Conservation (phyloP, 2,888 invertebrate genomes). For the Cryptocephalus moraei region DNA sequence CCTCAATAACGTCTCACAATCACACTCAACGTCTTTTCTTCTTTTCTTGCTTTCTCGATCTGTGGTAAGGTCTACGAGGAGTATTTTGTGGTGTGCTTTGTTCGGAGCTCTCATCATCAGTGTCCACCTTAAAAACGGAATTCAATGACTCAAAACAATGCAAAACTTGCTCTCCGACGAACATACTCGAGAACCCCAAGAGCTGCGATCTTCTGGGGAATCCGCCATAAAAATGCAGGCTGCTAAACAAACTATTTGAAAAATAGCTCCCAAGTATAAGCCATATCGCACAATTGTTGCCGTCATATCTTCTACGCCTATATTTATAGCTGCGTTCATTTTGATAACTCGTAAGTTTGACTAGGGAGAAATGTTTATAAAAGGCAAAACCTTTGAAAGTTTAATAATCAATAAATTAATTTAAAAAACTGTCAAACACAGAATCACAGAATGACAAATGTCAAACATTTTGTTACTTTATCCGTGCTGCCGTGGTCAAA, state of each 20-base stretch:
- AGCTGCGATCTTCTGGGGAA: slow-evolving; percentile 40
- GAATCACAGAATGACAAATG: too few relatives aligned
- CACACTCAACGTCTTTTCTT: slow-evolving; percentile 54
- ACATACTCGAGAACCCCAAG: slow-evolving; percentile 40
- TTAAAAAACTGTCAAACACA: too few relatives aligned
- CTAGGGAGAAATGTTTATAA: background rate
- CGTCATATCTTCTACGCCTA: slow-evolving; percentile 59
- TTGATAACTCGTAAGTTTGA: slow-evolving; percentile 3
- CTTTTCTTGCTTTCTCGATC: slow-evolving; percentile 57
- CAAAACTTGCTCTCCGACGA: background rate
- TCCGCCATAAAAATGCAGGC: slow-evolving; percentile 73
- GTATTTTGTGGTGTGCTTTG: slow-evolving; percentile 62
- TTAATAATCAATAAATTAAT: too few relatives aligned
- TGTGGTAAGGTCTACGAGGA: slow-evolving; percentile 52
- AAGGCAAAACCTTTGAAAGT: too few relatives aligned
- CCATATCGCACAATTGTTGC: slow-evolving; percentile 69
- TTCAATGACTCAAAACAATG: too few relatives aligned
- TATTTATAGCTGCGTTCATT: slow-evolving; percentile 40
- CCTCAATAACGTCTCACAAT: background rate
- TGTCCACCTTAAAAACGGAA: slow-evolving; percentile 42
- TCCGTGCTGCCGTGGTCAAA: too few relatives aligned
- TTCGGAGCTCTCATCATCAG: slow-evolving; percentile 64
- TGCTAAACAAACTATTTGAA: slow-evolving; percentile 73
- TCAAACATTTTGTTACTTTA: too few relatives aligned
- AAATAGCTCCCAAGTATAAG: slow-evolving; percentile 76